Base-by-base conservation (phyloP, 2,888 invertebrate species). In the Plusia festucae region DNA sequence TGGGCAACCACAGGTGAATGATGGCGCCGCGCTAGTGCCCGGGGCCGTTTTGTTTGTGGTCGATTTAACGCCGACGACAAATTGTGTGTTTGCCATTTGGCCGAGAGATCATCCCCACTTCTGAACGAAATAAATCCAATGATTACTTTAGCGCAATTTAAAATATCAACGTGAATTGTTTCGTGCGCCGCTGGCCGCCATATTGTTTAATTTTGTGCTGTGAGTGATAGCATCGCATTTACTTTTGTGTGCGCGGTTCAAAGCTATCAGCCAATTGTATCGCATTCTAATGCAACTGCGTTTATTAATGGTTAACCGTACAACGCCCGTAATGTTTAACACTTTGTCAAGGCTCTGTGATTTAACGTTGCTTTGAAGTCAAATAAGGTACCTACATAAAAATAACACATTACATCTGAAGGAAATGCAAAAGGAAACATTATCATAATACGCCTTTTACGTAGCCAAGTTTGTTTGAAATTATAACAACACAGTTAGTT, bases 1-100 rank as follows among this genome's bases (percentile, higher is more conserved):
- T 93, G 91, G 92, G 83, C 87, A 91, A 95, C 94, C 95, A 90
- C 95, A 94, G 94, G 92, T 93, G 95, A 95, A 91, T 92, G 93
- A 94, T 93, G 95, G 92, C 88, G 88, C 84, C 86, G 86, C 87
- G 84, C 85, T 85, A 85, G 86, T 85, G 87, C 88, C 64, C 84
- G 84, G 83, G 85, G 85, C 87, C 92, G 92, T 93, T 95, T 94
- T 94, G 94, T 95, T 94, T 94, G 95, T 88, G 95, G 95, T 94
- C 93, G 93, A 93, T 95, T 95, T 93, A 94, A 93, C 93, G 90
- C 91, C 86, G 88, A 89, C 91, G 92, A 94, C 94, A 93, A 95
- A 94, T 94, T 94, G 92, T 90, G 91, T 93, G 94, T 94, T 94
- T 93, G 93, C 91, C 88, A 88, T 92, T 89, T 84, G 88, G 86